Evolutionary conservation across 2,797 vertebrate genomes (phyloP), one percentile per base, ranked within the genome.

Genomic region (Propithecus perrieri): DNA sequence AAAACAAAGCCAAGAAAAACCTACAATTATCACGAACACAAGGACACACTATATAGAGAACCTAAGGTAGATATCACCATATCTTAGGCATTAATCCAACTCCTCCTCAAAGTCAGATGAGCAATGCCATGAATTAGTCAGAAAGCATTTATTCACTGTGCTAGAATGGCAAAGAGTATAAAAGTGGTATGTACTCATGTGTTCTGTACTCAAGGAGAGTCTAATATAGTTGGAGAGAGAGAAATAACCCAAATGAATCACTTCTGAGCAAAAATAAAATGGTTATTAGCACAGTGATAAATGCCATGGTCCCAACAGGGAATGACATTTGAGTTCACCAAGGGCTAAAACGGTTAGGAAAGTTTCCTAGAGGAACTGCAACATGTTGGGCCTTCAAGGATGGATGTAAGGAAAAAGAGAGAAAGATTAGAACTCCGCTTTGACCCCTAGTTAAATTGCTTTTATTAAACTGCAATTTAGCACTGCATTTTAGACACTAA

Each of bases 1-100:
- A 55, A 97, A 48, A 69, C 6, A 96, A 97, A 97, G 57, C 91
- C 83, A 87, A 78, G 43, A 91, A 79, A 97, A 91, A 9, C 2
- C 20, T 4, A 55, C 30, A 3, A 3, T 50, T 26, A 76, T 46
- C 30, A 0, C 71, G 80, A 13, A 20, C 8, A 74, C 13, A 0
- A 89, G 50, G 97, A 89, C 17, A 48, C 41, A 0, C 4, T 7
- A 2, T 17, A 7, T 3, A 30, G 83, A 76, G 71, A 63, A 46
- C 2, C 28, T 22, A 65, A 7, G 74, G 57, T 20, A 57, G 41
- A n/a, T 2, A 69, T 17, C 43, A 5, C 85, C 10, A 15, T 1
- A n/a, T 57, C 59, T 35, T 9, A 2, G 57, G 33, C 26, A 65
- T 8, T 11, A 33, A 14, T 10, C 7, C 33, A 13, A 3, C 7